Evolutionary conservation across 1,140 invertebrate species (phyloP).

Genomic region (Atopsyche davidsoni): DNA sequence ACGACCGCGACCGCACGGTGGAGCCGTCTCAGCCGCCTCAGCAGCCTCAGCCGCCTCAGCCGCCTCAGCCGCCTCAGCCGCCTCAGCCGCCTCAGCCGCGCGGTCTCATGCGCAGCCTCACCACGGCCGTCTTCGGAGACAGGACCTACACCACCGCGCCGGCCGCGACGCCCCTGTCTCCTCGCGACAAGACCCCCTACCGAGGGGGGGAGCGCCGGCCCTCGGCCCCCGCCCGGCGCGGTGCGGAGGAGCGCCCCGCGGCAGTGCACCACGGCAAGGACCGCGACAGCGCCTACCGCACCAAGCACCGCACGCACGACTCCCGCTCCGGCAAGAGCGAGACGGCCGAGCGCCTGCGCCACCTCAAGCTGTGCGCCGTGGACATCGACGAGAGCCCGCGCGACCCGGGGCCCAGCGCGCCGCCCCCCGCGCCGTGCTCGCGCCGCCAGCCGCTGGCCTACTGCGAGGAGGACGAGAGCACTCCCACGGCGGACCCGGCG

Average conservation of each 20-base stretch:
- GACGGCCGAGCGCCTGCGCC: conserved; percentile 40
- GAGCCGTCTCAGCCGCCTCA: conserved; percentile 49
- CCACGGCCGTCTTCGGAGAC: conserved; percentile 47
- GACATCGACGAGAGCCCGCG: conserved; percentile 39
- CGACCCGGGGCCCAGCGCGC: conserved; percentile 37
- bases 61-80: conserved; percentile 64
- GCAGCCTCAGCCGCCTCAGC: conserved; percentile 58
- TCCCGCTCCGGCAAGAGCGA: conserved; percentile 49
- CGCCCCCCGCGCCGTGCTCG: conserved; percentile 34
- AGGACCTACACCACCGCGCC: conserved; percentile 36
- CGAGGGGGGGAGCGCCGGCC: conserved; percentile 34
- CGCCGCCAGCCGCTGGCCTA: conserved; percentile 47
- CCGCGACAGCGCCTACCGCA: conserved; percentile 44
- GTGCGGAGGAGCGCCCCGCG: neutral
- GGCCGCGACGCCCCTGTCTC: conserved; percentile 21
- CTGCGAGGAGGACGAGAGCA: conserved; percentile 47
- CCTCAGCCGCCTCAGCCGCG: conserved; percentile 36
- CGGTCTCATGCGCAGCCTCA: conserved; percentile 52
- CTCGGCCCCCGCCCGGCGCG: neutral
- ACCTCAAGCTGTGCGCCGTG: conserved; percentile 45
- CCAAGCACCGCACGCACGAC: conserved; percentile 38
- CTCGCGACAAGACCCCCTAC: neutral
- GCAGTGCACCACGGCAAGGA: conserved; percentile 38
- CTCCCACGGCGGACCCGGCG: conserved; percentile 48
- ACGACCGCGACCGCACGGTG: conserved; percentile 58